phyloP scores from a whole-genome alignment of 2,888 invertebrate genomes.

The Mythimna impura region DNA sequence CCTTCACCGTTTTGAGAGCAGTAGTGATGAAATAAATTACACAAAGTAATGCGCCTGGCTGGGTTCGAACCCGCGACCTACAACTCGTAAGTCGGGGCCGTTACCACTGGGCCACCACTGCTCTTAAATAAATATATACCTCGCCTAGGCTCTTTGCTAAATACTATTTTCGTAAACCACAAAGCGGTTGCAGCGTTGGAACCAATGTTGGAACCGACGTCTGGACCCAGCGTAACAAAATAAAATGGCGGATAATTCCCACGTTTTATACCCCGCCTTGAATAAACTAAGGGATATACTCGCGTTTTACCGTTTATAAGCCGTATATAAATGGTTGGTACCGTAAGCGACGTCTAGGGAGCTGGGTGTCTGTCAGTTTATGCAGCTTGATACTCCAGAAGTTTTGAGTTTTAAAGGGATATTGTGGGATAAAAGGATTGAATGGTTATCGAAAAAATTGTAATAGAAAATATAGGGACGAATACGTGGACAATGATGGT shows the following conservation, averaged over 20 bases:
- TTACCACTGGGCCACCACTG: no score
- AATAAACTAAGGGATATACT: conserved; percentile 41
- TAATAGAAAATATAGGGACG: neutral
- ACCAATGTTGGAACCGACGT: neutral
- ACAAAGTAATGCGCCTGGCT: no score
- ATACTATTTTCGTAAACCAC: neutral
- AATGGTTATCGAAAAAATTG: neutral
- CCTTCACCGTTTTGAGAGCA: no score
- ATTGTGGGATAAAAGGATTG: neutral
- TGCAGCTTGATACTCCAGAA: conserved; percentile 15
- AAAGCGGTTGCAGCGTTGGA: neutral
- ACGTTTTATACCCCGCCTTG: conserved; percentile 39
- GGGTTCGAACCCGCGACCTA: no score
- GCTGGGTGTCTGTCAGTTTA: conserved; percentile 19
- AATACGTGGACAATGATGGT: no score
- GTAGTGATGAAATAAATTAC: no score
- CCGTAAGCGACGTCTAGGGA: conserved; percentile 44
- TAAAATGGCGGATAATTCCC: conserved; percentile 50
- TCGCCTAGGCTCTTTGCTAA: no score
- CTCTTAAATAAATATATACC: no score
- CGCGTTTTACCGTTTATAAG: conserved; percentile 42
- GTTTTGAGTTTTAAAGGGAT: conserved; percentile 4
- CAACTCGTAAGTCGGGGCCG: no score
- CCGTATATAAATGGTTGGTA: conserved; percentile 54
- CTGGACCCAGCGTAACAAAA: conserved; percentile 12